Conservation (phyloP, 2,113 vertebrate species). For the Nothoprocta pentlandii region DNA sequence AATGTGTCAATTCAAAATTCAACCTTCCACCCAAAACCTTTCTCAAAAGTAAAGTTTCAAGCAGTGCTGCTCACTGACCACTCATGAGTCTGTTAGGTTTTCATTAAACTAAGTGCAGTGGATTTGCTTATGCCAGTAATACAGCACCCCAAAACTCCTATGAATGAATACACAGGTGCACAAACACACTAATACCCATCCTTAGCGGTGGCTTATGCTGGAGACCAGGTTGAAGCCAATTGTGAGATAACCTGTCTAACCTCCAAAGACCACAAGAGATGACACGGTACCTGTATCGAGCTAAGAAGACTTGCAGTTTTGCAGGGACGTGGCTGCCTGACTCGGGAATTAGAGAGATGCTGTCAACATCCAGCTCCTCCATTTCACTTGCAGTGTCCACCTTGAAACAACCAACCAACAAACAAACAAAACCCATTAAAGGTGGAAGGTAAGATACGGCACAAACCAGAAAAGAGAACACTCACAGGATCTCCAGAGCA, state of each 20-base stretch:
- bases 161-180: not conserved
- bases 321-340: constrained; percentile 80
- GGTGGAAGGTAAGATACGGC: not conserved
- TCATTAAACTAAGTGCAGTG: not conserved
- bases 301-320: constrained; percentile 95
- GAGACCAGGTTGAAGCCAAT: not conserved
- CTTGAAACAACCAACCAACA: constrained; percentile 63
- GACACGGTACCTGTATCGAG: constrained; percentile 89
- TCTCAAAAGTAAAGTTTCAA: not conserved
- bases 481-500: not conserved
- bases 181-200: not conserved
- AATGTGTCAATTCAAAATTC: not conserved
- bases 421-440: not conserved
- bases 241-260: not conserved
- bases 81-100: not conserved
- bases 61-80: not conserved
- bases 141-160: not conserved
- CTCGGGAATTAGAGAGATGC: constrained; percentile 85
- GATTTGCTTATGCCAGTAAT: not conserved
- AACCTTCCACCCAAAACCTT: not conserved
- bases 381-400: constrained; percentile 98
- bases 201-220: not conserved
- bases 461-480: not conserved
- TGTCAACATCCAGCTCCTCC: constrained; percentile 93
- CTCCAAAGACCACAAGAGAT: not conserved